A percentile compares a stretch with the other conserved stretches of the same genome.
phyloP scores from a whole-genome alignment of 2,888 invertebrate species.

The Chrysolina americana region DNA sequence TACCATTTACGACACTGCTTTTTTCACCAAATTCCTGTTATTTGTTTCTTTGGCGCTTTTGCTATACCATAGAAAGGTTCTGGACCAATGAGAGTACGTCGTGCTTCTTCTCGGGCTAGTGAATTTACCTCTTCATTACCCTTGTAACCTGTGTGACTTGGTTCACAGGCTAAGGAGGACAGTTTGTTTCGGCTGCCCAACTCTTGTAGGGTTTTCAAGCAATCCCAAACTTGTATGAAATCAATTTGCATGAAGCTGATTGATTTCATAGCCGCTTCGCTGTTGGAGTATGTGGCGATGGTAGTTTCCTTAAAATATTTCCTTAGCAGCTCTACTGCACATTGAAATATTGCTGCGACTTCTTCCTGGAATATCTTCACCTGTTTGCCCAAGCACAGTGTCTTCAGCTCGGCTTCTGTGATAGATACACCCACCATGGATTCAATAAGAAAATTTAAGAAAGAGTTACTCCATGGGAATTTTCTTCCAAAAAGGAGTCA shows the following conservation, averaged over 20 bases:
- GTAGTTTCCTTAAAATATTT: neutral
- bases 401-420: too few species aligned
- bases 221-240: too few species aligned
- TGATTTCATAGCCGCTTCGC: neutral
- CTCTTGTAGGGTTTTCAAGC: conserved; percentile 5
- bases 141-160: neutral
- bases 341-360: neutral
- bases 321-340: neutral
- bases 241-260: too few species aligned
- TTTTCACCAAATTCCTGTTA: neutral
- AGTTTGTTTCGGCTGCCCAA: conserved; percentile 9
- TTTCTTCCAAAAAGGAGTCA: too few species aligned
- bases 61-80: too few species aligned
- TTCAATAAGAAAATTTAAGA: too few species aligned
- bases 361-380: neutral
- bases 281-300: neutral
- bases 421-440: too few species aligned
- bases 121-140: neutral
- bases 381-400: neutral
- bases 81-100: neutral
- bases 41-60: neutral
- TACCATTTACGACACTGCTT: neutral
- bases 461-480: too few species aligned
- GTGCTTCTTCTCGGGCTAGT: neutral
- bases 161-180: conserved; percentile 5